Evolutionary conservation across 2,113 vertebrate genomes (phyloP).

Genomic region (Neotragus pygmaeus): DNA sequence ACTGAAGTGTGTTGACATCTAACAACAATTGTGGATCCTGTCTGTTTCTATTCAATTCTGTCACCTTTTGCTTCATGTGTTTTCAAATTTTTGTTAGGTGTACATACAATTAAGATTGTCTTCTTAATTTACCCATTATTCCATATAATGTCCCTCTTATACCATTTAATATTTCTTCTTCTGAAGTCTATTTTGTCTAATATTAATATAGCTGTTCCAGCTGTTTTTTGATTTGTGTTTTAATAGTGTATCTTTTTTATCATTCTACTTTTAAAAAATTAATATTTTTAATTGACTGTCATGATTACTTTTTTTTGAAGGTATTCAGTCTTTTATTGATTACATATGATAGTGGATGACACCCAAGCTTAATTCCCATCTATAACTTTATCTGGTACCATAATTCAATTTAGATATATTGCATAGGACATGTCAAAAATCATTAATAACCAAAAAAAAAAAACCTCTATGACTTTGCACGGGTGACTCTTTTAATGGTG

Average conservation of each 20-base stretch:
- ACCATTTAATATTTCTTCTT: neutral
- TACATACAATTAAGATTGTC: neutral
- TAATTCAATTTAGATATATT: neutral
- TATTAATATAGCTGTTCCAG: neutral
- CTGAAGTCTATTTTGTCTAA: constrained; percentile 5
- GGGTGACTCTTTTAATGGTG: no score
- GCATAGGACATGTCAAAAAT: neutral
- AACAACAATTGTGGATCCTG: neutral
- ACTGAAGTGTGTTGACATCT: neutral
- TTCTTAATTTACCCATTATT: neutral
- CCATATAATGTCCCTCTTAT: neutral
- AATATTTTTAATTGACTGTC: neutral
- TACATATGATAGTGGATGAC: neutral
- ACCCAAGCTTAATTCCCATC: neutral
- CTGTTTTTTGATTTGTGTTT: constrained; percentile 7
- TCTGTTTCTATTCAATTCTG: neutral
- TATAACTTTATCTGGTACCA: neutral
- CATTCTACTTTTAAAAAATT: neutral
- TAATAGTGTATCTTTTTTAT: neutral
- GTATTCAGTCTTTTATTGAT: neutral
- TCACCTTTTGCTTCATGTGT: neutral
- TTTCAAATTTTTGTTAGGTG: constrained; percentile 2
- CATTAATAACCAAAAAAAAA: neutral
- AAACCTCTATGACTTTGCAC: neutral
- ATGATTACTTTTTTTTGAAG: neutral